Evolutionary conservation across 2,888 invertebrate species (phyloP).

Genomic region (Julus scandinavius): DNA sequence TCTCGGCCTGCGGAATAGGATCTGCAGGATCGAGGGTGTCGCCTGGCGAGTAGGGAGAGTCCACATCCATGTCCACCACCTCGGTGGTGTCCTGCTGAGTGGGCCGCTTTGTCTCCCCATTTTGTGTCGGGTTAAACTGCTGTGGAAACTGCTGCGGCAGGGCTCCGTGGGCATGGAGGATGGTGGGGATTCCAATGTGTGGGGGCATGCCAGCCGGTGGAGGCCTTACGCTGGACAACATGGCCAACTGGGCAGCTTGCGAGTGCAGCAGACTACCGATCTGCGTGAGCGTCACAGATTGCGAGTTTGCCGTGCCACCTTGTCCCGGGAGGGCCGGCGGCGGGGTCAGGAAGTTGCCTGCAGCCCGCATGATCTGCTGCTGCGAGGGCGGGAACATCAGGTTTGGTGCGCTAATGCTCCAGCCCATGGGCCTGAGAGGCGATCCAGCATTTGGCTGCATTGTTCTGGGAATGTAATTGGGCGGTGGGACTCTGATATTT

Average conservation of each 20-base stretch:
- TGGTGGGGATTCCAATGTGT: constrained; percentile 22
- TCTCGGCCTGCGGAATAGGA: background rate
- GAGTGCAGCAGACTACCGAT: constrained; percentile 56
- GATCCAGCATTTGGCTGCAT: constrained; percentile 57
- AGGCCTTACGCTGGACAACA: constrained; percentile 52
- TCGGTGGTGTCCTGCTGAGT: constrained; percentile 66
- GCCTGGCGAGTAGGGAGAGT: constrained; percentile 77
- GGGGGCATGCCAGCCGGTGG: constrained; percentile 48
- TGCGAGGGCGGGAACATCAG: constrained; percentile 57
- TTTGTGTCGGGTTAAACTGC: constrained; percentile 36
- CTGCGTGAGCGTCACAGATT: constrained; percentile 54
- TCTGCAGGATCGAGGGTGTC: constrained; percentile 56
- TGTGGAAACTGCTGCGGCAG: constrained; percentile 35
- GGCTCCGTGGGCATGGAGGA: constrained; percentile 24
- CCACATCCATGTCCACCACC: constrained; percentile 75
- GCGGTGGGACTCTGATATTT: constrained; percentile 61
- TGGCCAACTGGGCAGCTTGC: constrained; percentile 57
- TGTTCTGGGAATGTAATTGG: constrained; percentile 60
- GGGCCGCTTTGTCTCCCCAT: constrained; percentile 54
- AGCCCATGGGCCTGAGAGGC: constrained; percentile 58
- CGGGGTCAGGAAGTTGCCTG: constrained; percentile 58
- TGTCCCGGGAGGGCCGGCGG: constrained; percentile 56
- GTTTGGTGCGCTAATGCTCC: constrained; percentile 56
- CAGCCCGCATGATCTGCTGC: constrained; percentile 53
- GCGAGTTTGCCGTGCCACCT: constrained; percentile 23